phyloP scores from a whole-genome alignment of 1,140 invertebrate genomes.

The Drosophila elegans region DNA sequence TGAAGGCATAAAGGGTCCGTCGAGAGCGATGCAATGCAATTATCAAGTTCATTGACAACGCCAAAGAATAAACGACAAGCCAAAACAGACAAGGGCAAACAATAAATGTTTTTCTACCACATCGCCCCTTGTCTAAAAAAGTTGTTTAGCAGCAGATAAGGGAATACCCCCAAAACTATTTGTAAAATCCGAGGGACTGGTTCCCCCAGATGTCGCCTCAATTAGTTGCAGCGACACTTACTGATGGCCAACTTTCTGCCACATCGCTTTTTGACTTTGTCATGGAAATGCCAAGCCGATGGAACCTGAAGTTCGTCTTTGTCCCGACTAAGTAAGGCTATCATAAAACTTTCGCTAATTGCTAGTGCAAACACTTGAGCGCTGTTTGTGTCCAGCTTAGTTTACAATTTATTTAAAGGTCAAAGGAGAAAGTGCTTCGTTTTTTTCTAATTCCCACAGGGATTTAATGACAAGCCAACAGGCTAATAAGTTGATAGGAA shows the following conservation, averaged over 20 bases:
- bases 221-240: constrained; percentile 68
- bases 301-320: constrained; percentile 41
- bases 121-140: constrained; percentile 20
- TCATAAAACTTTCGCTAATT: constrained; percentile 78
- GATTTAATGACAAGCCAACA: neutral
- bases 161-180: constrained; percentile 12
- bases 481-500: too few relatives aligned
- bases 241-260: constrained; percentile 70
- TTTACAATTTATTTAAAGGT: constrained; percentile 5
- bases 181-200: neutral
- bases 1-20: neutral
- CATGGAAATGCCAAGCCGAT: constrained; percentile 17
- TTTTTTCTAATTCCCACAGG: neutral
- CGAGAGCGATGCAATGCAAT: constrained; percentile 40
- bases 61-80: constrained; percentile 29
- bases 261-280: constrained; percentile 39
- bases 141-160: constrained; percentile 31
- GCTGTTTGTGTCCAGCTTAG: constrained; percentile 12
- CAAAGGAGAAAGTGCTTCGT: constrained; percentile 1
- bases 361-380: constrained; percentile 48
- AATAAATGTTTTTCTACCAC: constrained; percentile 52
- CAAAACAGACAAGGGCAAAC: constrained; percentile 42
- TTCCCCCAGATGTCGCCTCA: constrained; percentile 37
- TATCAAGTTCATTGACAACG: constrained; percentile 68
- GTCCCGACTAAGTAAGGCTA: constrained; percentile 71